A percentile compares a stretch with the other conserved stretches of the same genome.
Conservation (phyloP, 2,888 invertebrate species). For the Cataglyphis altisquamis region DNA sequence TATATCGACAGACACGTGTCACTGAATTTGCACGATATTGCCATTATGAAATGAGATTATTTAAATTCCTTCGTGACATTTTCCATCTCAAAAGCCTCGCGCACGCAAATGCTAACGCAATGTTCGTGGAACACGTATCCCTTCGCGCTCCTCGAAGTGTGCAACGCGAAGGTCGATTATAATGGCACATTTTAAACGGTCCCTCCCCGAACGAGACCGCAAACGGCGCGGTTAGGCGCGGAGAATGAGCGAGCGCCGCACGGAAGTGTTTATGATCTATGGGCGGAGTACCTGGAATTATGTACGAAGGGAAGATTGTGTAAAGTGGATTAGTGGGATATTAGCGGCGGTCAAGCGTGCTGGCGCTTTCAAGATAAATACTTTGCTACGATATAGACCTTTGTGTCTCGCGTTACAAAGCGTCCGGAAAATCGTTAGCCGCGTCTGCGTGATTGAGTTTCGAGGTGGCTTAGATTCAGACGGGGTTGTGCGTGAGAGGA, state of each 20-base stretch:
- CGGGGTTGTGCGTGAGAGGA: constrained; percentile 20
- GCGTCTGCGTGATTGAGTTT: constrained; percentile 52
- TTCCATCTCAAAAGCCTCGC: not conserved
- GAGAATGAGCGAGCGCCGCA: constrained; percentile 30
- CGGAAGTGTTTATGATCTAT: constrained; percentile 57
- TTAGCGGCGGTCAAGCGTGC: constrained; percentile 56
- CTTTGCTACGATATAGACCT: constrained; percentile 50
- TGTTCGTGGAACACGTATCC: not conserved
- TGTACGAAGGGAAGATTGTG: constrained; percentile 57
- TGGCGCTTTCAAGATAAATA: constrained; percentile 57
- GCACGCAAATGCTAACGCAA: constrained; percentile 17
- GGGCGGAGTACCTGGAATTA: constrained; percentile 47
- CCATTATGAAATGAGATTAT: not conserved
- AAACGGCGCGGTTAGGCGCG: constrained; percentile 2
- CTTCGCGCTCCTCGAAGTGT: constrained; percentile 10
- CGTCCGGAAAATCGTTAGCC: constrained; percentile 49
- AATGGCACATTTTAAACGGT: constrained; percentile 45
- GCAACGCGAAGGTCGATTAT: constrained; percentile 53
- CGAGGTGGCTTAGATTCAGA: constrained; percentile 8
- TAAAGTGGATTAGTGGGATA: constrained; percentile 60
- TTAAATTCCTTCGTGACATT: not conserved
- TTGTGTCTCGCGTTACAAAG: constrained; percentile 52
- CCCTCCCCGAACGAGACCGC: constrained; percentile 23
- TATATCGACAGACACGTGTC: not conserved
- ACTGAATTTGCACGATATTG: not conserved